phyloP scores from a whole-genome alignment of 2,797 vertebrate genomes.

The Chiloscyllium punctatum region DNA sequence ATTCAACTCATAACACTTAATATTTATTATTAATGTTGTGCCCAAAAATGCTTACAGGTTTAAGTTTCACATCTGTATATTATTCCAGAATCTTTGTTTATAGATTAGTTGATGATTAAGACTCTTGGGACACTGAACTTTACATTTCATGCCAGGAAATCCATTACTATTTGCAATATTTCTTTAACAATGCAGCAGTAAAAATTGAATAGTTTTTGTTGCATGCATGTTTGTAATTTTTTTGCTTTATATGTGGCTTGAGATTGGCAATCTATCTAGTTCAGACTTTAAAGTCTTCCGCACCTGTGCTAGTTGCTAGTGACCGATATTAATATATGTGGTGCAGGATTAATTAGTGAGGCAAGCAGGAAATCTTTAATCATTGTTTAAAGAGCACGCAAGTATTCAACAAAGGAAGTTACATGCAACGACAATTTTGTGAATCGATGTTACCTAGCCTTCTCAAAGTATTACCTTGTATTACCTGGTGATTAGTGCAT shows the following conservation, averaged over 20 bases:
- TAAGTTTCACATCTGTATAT: constrained; percentile 38
- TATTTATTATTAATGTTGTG: constrained; percentile 39
- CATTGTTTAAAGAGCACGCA: not conserved
- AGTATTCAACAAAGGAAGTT: not conserved
- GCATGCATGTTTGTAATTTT: constrained; percentile 1
- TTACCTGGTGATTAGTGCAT: not conserved
- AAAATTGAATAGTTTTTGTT: constrained; percentile 30
- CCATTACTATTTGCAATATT: constrained; percentile 36
- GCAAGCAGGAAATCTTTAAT: constrained; percentile 6
- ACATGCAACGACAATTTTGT: not conserved
- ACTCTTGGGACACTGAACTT: constrained; percentile 34
- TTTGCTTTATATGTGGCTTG: constrained; percentile 20
- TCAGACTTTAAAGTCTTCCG: not conserved
- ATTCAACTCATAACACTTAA: constrained; percentile 36
- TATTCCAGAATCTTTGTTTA: constrained; percentile 38
- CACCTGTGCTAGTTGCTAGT: not conserved
- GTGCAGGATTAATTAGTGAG: not conserved
- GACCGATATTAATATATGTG: not conserved
- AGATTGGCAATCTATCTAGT: not conserved
- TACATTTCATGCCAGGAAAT: constrained; percentile 37
- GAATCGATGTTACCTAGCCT: not conserved
- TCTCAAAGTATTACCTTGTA: not conserved
- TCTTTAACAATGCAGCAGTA: constrained; percentile 32
- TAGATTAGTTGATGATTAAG: constrained; percentile 34
- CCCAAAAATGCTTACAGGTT: constrained; percentile 38